Evolutionary conservation across 37 sponge, comb jelly and placozoan species (phyloP), one percentile per base, ranked within the genome.

Genomic region (Halisarca cf. caerulea): DNA sequence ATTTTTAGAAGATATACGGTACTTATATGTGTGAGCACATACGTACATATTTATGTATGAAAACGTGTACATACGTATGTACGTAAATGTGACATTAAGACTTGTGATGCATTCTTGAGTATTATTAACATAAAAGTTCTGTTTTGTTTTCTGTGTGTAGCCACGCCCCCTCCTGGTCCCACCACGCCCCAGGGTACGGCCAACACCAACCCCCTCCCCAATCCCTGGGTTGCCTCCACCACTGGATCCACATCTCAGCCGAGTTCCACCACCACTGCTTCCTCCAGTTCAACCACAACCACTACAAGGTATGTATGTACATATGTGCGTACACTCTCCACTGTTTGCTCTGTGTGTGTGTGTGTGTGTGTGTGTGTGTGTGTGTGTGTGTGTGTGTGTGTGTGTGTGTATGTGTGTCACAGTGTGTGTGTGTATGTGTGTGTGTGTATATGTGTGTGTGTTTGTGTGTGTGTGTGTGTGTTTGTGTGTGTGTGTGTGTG

Each of bases 161-260:
- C 71, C 53, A 3, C 89, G 34, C 84, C 94, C 28, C 82, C 82
- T 38, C 86, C 88, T 43, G 87, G 80, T 27, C 91, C 94, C 20
- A 39, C 91, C 24, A 85, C 89, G 21, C 95, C 95, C 32, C 91
- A 79, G 45, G 91, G 91, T 2, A 83, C 95, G 4, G 77, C 95
- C 11, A 89, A 91, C 87, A 91, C 95, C 17, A 71, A 83, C n/a
- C 95, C 91, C 21, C 84, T 90, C 2, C 94, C 94, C 14, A 94
- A 94, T 47, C 94, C 94, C 2, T 90, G 94, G 94, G 91, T 80
- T 18, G 57, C 75, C 0, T 54, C 87, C 14, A 21, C 89, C 30
- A 35, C 88, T 14, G 28, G 78, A 0, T 17, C 86, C 3, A 61
- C 66, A 18, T 60, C 78, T 3, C 4, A 66, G 36, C 6, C 47